Base-by-base conservation (phyloP, 2,888 invertebrate species). In the Polydrusus pterygomalis region DNA sequence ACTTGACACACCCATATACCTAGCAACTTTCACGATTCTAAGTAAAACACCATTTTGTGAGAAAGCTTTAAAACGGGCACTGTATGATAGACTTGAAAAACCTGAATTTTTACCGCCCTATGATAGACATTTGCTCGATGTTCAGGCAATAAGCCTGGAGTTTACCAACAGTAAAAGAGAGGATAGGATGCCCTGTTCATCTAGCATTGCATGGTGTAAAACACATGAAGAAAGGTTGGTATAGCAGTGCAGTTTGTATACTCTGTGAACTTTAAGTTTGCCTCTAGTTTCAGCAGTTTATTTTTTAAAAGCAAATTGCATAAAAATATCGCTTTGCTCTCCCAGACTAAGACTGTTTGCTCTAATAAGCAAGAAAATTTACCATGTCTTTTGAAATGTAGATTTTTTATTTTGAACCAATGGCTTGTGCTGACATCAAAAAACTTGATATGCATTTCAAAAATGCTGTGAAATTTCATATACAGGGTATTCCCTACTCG, bases 1-100 rank as follows among this genome's bases (percentile, higher is more conserved):
- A 30, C 86, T 97, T 20, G 83, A 88, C 3, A 83, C 89, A 74
- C 93, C 94, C 11, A 90, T 98, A 82, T 92, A 91, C 85, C 88
- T 97, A 0, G 87, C 89, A 69, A 90, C 92, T 68, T 90, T 96
- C 74, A 92, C 92, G 69, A 91, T 97, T 84, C 94, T 93, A 68
- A 92, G 91, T 75, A 90, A 89, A 20, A 90, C 91, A 40, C 92
- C 93, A 8, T 95, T 91, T 85, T 91, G 91, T 62, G 81, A 89
- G 58, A 88, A 90, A 13, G 83, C 87, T n/a, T 79, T 88, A 47
- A 63, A 81, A 78, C 85, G 93, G 71, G 92, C 92, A 0, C 78
- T 90, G 15, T 88, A 82, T 68, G 82, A 82, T 64, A 84, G 90
- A 79, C 86, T 90, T 71, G 79, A 63, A 38, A 47, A 71, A 62